Evolutionary conservation across 2,888 invertebrate species (phyloP), one percentile per base, ranked within the genome.

Genomic region (Drosophila parthenogenetica): DNA sequence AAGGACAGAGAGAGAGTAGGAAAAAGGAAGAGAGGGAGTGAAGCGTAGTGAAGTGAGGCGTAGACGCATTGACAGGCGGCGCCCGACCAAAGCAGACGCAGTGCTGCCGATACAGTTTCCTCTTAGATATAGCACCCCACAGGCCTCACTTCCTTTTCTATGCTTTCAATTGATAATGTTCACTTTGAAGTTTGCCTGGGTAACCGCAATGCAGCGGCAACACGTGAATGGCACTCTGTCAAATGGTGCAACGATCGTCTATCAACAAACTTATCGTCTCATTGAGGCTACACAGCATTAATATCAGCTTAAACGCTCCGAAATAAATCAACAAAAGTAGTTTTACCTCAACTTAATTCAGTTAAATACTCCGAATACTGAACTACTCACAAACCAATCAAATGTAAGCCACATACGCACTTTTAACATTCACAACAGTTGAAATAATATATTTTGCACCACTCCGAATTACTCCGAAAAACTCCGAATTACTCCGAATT

Each of bases 101-200:
- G 82, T 81, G 67, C 61, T 74, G 60, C 61, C 51, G 57, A 5
- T 58, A 46, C 65, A 66, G 77, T 65, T 61, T 68, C 82, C 78
- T 77, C 77, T 74, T 64, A 57, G 50, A 73, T 62, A 72, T 48
- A 77, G 57, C 19, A 29, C 29, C 1, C 8, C 29, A 8, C 2
- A 29, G 29, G 8, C 29, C 7, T 29, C 29, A 29, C 35, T 40
- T 35, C 13, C 8, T 8, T 29, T 29, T 29, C 29, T 29, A 29
- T 32, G 58, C 69, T 70, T 51, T 57, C 48, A 53, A 37, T 55
- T 39, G 58, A 83, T 72, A 84, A 59, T 62, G 57, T 42, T 32
- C 39, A 45, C 64, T 81, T 84, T 84, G 86, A 85, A 68, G 85
- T 72, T 29, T 62, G 29, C 40, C 50, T 25, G 55, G 46, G 42